These are phyloP conservation scores for Nothocercus nigrocapillus DNA, from an alignment of 2,113 vertebrate genomes.

Conservation along the genomic window DNA sequence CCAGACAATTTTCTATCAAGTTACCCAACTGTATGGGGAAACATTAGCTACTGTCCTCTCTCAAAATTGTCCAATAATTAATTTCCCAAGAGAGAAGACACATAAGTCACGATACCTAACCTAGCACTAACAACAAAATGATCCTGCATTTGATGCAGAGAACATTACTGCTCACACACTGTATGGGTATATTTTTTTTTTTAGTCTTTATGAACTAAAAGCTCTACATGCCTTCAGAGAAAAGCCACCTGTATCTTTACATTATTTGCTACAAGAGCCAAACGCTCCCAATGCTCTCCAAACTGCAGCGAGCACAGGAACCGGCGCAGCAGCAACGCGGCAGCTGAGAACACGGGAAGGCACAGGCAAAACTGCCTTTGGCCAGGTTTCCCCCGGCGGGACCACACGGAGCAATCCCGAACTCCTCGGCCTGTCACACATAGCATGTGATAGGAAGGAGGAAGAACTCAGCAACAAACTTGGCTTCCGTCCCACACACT, in stretches of 20 bases:
- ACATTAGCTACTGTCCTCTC: not conserved
- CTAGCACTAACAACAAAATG: rapidly evolving
- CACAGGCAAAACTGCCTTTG: too few relatives aligned
- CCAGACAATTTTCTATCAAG: not conserved
- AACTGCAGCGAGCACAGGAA: too few relatives aligned
- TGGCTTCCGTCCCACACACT: slow-evolving; percentile 18
- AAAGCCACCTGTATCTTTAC: not conserved
- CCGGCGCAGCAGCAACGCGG: too few relatives aligned
- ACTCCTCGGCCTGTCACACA: not conserved
- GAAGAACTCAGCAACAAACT: not conserved
- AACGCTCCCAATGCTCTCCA: not conserved
- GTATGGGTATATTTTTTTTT: not conserved
- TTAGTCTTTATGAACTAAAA: not conserved
- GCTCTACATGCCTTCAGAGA: too few relatives aligned
- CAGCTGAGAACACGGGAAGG: too few relatives aligned
- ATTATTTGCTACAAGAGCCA: not conserved
- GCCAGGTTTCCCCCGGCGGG: not conserved
- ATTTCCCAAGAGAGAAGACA: too few relatives aligned
- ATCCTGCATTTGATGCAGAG: not conserved
- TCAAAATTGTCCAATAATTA: not conserved
- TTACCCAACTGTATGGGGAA: not conserved
- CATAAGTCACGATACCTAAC: not conserved
- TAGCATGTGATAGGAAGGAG: slow-evolving; percentile 35
- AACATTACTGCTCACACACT: not conserved
- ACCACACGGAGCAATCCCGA: not conserved